Base-by-base conservation (phyloP, 2,797 vertebrate genomes). In the Chiloscyllium punctatum region DNA sequence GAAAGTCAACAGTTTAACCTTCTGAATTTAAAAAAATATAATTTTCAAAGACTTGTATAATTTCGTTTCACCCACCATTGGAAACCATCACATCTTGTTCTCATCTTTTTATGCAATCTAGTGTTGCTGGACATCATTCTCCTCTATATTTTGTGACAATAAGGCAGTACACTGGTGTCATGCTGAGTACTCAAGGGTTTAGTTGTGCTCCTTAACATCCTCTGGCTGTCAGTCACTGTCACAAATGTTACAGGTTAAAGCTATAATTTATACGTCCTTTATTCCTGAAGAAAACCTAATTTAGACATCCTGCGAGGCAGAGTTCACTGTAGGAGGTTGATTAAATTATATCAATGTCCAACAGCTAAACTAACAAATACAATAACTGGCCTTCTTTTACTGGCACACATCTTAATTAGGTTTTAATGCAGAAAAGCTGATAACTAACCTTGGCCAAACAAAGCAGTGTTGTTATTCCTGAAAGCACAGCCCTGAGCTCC, bases 331-430 rank as follows among this genome's bases (percentile, higher is more conserved):
- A 97, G 97, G 96, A 96, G 97, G 51, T 95, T 97, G 97, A 98
- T 97, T 96, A 98, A 97, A 97, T 97, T 97, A 97, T 97, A 96
- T 96, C 96, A 97, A 98, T 97, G 97, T 98, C 97, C 97, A 97
- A 98, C 97, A 97, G 98, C 98, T 97, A 98, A 98, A 98, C 97
- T 97, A 98, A 98, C 97, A 98, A 98, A 99, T 98, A 98, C 98
- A 98, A 98, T 98, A 98, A 98, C 97, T 97, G 97, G 84, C 96
- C 97, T 97, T 97, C 97, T 98, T 97, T 98, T 97, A 98, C 97
- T 98, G 98, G 98, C 98, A 98, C 98, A 97, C 97, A 97, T 98
- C 98, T 98, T 98, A 98, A 99, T 99, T 98, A 98, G 98, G 98
- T 98, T 98, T 98, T 99, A 99, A 99, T 98, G 98, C 97, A 98